Evolutionary conservation across 2,888 invertebrate species (phyloP), one percentile per base, ranked within the genome.

Genomic region (Crocallis elinguaria): DNA sequence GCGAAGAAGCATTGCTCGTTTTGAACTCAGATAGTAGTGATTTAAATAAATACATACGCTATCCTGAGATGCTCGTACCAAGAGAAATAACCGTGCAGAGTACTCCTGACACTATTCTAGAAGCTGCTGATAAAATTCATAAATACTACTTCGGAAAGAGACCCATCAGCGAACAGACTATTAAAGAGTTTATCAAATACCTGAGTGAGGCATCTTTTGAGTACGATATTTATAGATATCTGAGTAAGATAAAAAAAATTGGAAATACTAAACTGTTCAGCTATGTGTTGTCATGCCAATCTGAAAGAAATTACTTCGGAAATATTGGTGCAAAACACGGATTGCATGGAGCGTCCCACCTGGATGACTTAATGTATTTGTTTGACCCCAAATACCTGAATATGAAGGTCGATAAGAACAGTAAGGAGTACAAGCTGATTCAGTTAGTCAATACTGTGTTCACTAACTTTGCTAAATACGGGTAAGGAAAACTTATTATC

Each of bases 1-100:
- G 92, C 0, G 92, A 94, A 46, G 96, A 96, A 84, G 93, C 94
- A 0, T 17, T 77, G 9, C 1, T 77, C 1, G 65, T 41, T 0
- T 19, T 75, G 12, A 23, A 49, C 2, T 0, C 69, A 42, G 14
- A 48, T 0, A 17, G 0, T 21, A 9, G 13, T 1, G 8, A n/a
- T n/a, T 0, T 4, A 2, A 43, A 69, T 0, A n/a, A 62, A 0
- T 79, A 73, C 42, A 64, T 66, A 7, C 67, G 57, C 46, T 76
- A 73, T 27, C 56, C 68, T 7, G 85, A 85, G 51, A 12, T 75
- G 8, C 49, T 81, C 0, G 71, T 77, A 0, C 83, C 85, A 0
- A 71, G 66, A 46, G 66, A 71, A 27, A 71, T 85, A n/a, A 38
- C 74, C 3, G 49, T 69, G 3, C 52, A 71, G 19, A 51, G 64